These are phyloP conservation scores for Aporrectodea caliginosa DNA, from an alignment of 1,140 invertebrate species.

Conservation along the genomic window DNA sequence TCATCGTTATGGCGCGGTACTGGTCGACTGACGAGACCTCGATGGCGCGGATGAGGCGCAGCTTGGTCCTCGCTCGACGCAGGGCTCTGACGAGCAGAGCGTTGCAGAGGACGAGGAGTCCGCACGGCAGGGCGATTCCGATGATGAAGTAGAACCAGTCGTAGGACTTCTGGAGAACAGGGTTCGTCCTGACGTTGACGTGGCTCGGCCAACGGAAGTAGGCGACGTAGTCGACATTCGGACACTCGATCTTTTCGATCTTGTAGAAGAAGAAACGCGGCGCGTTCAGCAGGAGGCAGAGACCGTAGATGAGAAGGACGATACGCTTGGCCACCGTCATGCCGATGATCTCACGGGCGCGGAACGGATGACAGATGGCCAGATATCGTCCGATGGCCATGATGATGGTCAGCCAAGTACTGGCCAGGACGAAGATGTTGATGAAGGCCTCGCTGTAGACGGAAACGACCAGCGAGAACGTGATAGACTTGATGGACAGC, in stretches of 20 bases:
- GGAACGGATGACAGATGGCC: constrained; percentile 52
- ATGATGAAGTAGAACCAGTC: constrained; percentile 33
- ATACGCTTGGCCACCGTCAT: constrained; percentile 42
- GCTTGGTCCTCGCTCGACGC: constrained; percentile 37
- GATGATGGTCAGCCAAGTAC: constrained; percentile 50
- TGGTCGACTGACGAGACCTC: background rate
- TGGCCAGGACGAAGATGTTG: constrained; percentile 48
- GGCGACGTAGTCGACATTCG: constrained; percentile 29
- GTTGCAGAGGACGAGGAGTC: constrained; percentile 28
- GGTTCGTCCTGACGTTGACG: background rate
- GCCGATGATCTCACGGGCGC: constrained; percentile 47
- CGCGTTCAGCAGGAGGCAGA: constrained; percentile 42
- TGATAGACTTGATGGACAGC: background rate
- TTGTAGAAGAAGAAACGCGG: constrained; percentile 45
- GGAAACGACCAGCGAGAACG: constrained; percentile 13
- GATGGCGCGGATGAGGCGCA: constrained; percentile 18
- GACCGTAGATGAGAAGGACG: constrained; percentile 40
- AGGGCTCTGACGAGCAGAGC: constrained; percentile 41
- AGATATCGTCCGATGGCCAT: constrained; percentile 51
- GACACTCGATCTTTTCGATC: constrained; percentile 38
- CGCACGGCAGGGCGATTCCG: constrained; percentile 37
- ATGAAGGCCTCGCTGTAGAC: constrained; percentile 39
- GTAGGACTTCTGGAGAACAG: background rate
- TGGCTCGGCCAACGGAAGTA: constrained; percentile 32
- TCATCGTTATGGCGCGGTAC: constrained; percentile 24